Evolutionary conservation across 1,140 invertebrate genomes (phyloP), one percentile per base, ranked within the genome.

Genomic region (Drosophila oshimai): DNA sequence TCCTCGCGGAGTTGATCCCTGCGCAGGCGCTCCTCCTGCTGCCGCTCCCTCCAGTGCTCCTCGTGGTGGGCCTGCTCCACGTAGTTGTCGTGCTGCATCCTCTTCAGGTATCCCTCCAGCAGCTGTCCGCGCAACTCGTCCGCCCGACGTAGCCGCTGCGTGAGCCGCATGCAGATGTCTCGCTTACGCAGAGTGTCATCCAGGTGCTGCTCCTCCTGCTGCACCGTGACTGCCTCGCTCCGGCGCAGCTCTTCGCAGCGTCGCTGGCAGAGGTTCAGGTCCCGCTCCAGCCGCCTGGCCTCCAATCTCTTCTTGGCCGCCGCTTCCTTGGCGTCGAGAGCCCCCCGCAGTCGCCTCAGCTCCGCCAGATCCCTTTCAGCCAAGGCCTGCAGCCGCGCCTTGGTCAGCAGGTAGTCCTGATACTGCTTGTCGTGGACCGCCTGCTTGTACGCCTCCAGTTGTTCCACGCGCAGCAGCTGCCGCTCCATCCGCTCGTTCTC

Each of bases 361-460:
- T 90, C 74, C 4, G 69, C 60, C 39, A 90, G 47, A 39, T 91
- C 89, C 0, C 88, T 75, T 20, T 89, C 77, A 0, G 84, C 80
- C 46, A 91, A 34, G 0, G 83, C 68, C 53, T 90, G 77, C 6
- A 90, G 55, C 0, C 90, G 61, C 0, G 74, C 80, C 53, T 90
- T 89, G 39, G 88, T 90, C 42, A 84, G 4, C 3, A 89, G 37
- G 46, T 89, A 89, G 29, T 91, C 90, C 50, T 89, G 87, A 24
- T 87, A 84, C 58, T 90, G 90, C 55, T 91, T 91, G 13, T 91
- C 81, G 13, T 84, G 81, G 10, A 91, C 74, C 0, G 84, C 84
- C 4, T 72, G 81, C 51, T 87, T 90, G 17, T 89, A 91, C 5
- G 90, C 87, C 57, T 90, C 89, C 54, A 90, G 57, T 28, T 91